Conservation (phyloP, 2,888 invertebrate species). For the Orchestes rusci region DNA sequence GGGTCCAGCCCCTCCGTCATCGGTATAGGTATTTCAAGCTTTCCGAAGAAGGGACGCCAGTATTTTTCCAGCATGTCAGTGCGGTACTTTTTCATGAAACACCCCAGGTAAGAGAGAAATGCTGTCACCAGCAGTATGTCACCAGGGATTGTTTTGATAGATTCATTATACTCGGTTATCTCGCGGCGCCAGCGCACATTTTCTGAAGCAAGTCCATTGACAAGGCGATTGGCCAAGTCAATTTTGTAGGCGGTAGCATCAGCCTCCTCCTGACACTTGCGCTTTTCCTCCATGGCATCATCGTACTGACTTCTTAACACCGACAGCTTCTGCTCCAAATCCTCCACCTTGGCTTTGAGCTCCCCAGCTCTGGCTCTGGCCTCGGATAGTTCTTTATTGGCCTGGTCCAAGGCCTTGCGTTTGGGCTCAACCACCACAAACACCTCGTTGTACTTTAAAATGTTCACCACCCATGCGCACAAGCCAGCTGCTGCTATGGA, state of each 20-base stretch:
- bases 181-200: slow-evolving; percentile 73
- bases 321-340: slow-evolving; percentile 70
- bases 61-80: slow-evolving; percentile 66
- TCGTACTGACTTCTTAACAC: slow-evolving; percentile 77
- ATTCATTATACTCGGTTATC: slow-evolving; percentile 54
- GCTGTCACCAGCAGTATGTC: slow-evolving; percentile 84
- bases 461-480: slow-evolving; percentile 93
- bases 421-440: slow-evolving; percentile 91
- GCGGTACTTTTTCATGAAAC: slow-evolving; percentile 81
- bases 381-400: slow-evolving; percentile 75
- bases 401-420: slow-evolving; percentile 73
- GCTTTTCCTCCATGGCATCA: slow-evolving; percentile 75
- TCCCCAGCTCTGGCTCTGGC: slow-evolving; percentile 73
- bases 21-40: slow-evolving; percentile 65
- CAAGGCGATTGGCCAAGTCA: slow-evolving; percentile 83
- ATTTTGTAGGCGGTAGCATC: slow-evolving; percentile 85
- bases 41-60: slow-evolving; percentile 75
- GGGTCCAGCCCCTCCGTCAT: slow-evolving; percentile 75
- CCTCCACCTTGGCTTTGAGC: slow-evolving; percentile 66
- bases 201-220: slow-evolving; percentile 88
- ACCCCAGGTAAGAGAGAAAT: slow-evolving; percentile 92
- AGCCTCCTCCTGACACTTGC: slow-evolving; percentile 88
- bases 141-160: slow-evolving; percentile 76
- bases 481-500: slow-evolving; percentile 88
- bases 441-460: slow-evolving; percentile 81